A percentile compares a stretch with the other conserved stretches of the same genome.
phyloP scores from a whole-genome alignment of 1,140 invertebrate species.

The Lamellibrachia luymesi region DNA sequence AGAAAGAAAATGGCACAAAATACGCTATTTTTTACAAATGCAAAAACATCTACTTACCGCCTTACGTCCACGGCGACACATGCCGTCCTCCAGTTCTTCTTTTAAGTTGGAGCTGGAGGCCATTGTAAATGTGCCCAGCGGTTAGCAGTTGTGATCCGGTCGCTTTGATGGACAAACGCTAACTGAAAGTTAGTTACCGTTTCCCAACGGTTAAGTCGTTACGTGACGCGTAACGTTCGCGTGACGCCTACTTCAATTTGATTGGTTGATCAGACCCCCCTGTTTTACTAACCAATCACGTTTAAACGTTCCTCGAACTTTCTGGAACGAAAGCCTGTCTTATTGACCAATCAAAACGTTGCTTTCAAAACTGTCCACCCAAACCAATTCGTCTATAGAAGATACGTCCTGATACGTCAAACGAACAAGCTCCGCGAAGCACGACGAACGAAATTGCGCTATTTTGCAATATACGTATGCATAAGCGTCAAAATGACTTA shows the following conservation, averaged over 20 bases:
- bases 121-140: neutral
- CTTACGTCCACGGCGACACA: neutral
- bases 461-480: neutral
- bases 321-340: neutral
- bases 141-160: slow-evolving; percentile 3
- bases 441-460: neutral
- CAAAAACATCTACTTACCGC: neutral
- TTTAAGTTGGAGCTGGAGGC: neutral
- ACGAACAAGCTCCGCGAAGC: neutral
- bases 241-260: neutral
- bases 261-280: neutral
- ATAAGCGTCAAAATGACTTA: neutral
- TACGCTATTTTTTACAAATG: neutral
- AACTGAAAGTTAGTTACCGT: slow-evolving; percentile 5
- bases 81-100: neutral
- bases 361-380: neutral
- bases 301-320: neutral
- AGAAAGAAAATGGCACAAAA: too few relatives aligned
- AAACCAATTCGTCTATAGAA: neutral
- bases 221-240: neutral
- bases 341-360: neutral
- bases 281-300: neutral
- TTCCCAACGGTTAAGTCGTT: neutral
- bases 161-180: neutral
- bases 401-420: neutral